Conservation (phyloP, 2,797 vertebrate genomes). For the Phataginus tricuspis region DNA sequence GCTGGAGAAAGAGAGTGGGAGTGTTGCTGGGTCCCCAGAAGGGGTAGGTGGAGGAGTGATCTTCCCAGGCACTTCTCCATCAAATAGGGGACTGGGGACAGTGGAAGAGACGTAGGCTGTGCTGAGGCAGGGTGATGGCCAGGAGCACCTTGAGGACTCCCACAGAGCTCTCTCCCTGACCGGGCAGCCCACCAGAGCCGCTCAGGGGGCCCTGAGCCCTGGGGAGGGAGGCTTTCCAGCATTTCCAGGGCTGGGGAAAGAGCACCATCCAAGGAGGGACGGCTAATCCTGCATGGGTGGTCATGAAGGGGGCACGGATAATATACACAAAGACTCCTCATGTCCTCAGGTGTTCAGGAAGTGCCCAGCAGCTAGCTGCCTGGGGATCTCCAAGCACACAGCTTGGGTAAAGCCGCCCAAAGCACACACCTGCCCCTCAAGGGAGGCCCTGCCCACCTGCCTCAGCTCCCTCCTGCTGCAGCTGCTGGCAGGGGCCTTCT, state of each 20-base stretch:
- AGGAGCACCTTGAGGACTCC: background rate
- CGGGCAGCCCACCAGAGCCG: background rate
- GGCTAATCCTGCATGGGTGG: background rate
- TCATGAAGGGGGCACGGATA: background rate
- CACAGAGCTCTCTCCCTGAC: background rate
- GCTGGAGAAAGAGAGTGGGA: background rate
- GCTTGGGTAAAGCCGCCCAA: background rate
- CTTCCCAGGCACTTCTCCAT: background rate
- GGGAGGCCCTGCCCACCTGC: background rate
- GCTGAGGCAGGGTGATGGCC: background rate
- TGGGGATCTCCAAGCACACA: background rate
- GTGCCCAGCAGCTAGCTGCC: background rate
- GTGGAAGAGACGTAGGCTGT: background rate
- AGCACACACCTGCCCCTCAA: background rate
- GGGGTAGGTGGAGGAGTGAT: background rate
- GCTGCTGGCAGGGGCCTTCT: background rate
- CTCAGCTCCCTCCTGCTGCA: background rate
- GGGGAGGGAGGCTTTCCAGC: background rate
- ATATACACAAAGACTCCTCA: fast-evolving
- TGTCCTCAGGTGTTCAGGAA: background rate
- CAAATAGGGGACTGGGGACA: background rate
- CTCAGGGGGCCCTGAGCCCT: background rate
- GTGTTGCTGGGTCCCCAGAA: background rate
- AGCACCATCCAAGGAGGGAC: background rate
- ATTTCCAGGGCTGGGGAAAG: background rate